phyloP scores from a whole-genome alignment of 2,113 vertebrate genomes.

The Panurus biarmicus region DNA sequence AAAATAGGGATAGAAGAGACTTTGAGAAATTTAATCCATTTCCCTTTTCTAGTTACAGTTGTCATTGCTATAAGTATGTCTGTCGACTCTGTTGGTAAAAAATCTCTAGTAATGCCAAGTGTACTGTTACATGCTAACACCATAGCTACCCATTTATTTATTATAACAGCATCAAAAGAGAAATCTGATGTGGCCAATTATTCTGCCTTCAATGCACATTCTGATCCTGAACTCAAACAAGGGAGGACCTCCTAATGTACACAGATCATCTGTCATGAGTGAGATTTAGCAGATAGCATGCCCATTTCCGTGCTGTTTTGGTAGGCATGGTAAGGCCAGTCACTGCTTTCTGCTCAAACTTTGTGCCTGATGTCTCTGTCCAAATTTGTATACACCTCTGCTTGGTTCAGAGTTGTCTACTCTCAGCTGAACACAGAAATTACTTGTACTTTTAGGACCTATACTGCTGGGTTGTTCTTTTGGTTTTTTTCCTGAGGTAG shows the following conservation, averaged over 20 bases:
- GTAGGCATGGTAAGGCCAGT: neutral
- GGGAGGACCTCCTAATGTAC: neutral
- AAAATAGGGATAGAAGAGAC: neutral
- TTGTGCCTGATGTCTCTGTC: neutral
- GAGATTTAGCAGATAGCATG: fast-evolving
- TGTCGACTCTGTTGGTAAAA: neutral
- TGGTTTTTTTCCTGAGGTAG: neutral
- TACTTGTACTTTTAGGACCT: neutral
- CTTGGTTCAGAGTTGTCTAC: neutral
- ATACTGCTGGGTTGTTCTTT: too few species aligned
- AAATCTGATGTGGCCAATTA: neutral
- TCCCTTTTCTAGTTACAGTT: neutral
- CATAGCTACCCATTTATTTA: neutral
- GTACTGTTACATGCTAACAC: neutral
- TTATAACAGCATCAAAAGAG: neutral
- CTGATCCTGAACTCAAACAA: neutral
- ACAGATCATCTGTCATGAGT: neutral
- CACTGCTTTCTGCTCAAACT: neutral
- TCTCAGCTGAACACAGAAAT: neutral
- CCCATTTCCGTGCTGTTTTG: neutral
- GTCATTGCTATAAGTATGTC: neutral
- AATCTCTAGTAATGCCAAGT: neutral
- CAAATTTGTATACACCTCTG: neutral
- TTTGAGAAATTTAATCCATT: neutral
- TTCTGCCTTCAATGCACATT: neutral